Evolutionary conservation across 2,113 vertebrate genomes (phyloP).

Genomic region (Galbula dea): DNA sequence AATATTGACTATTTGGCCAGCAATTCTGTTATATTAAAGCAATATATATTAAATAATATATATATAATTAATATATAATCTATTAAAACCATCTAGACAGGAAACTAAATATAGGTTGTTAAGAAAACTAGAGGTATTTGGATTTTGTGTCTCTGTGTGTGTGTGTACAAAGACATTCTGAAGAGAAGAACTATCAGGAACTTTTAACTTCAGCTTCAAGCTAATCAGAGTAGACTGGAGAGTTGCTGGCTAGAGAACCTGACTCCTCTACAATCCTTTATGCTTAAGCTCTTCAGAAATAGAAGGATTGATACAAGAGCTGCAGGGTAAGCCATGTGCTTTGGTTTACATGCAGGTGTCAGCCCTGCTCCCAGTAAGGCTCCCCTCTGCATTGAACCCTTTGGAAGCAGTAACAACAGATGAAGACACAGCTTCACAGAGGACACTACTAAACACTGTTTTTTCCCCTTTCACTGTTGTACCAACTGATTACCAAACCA

Average conservation of each 20-base stretch:
- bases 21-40: neutral
- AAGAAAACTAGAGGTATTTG: neutral
- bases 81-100: neutral
- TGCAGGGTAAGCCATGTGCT: neutral
- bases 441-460: neutral
- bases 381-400: neutral
- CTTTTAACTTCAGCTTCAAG: neutral
- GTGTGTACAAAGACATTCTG: neutral
- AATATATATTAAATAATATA: no score
- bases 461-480: neutral
- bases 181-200: neutral
- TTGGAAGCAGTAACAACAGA: neutral
- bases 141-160: no score
- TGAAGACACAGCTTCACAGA: neutral
- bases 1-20: neutral
- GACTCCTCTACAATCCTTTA: neutral
- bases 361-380: neutral
- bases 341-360: neutral
- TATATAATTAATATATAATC: no score
- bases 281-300: neutral
- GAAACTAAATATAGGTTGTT: neutral
- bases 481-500: neutral
- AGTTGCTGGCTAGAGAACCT: neutral
- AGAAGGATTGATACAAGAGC: neutral
- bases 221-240: neutral